Evolutionary conservation across 1,140 invertebrate genomes (phyloP).

Genomic region (Drepana arcuata): DNA sequence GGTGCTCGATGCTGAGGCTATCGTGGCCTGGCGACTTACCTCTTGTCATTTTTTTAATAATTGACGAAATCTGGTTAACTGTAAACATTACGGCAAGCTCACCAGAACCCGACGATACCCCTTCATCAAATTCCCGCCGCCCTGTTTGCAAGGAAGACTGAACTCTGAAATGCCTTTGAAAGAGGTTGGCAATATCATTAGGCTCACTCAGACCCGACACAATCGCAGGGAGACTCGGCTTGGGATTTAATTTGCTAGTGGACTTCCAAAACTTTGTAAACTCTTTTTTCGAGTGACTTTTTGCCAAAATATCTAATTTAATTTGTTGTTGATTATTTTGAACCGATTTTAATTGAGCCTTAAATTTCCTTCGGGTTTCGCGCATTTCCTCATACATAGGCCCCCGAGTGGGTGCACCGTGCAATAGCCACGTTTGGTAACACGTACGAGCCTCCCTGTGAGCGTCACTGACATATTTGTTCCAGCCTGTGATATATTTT

Average conservation of each 20-base stretch:
- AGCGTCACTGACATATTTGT: constrained; percentile 8
- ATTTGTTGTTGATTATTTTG: constrained; percentile 7
- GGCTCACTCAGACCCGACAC: constrained; percentile 2
- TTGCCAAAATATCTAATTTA: constrained; percentile 9
- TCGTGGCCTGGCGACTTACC: too few species aligned
- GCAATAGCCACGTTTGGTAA: constrained; percentile 4
- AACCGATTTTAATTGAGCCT: constrained; percentile 9
- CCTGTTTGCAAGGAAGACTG: constrained; percentile 3
- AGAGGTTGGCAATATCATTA: constrained; percentile 10
- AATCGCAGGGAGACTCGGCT: constrained; percentile 8
- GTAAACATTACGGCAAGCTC: constrained; percentile 2
- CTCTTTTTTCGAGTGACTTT: constrained; percentile 3
- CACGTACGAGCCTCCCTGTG: constrained; percentile 6
- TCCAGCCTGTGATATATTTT: constrained; percentile 5
- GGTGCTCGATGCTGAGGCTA: too few species aligned
- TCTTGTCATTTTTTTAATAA: constrained; percentile 9
- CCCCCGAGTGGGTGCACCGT: constrained; percentile 1
- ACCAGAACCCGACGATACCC: neutral
- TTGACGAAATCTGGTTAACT: constrained; percentile 2
- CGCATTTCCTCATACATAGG: constrained; percentile 6
- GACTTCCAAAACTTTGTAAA: constrained; percentile 15
- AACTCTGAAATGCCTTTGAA: constrained; percentile 2
- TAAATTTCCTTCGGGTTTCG: constrained; percentile 5
- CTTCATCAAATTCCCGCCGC: neutral
- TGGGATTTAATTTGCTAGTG: constrained; percentile 7